Conservation (phyloP, 2,113 vertebrate species). For the Rhabdomys dilectus region DNA sequence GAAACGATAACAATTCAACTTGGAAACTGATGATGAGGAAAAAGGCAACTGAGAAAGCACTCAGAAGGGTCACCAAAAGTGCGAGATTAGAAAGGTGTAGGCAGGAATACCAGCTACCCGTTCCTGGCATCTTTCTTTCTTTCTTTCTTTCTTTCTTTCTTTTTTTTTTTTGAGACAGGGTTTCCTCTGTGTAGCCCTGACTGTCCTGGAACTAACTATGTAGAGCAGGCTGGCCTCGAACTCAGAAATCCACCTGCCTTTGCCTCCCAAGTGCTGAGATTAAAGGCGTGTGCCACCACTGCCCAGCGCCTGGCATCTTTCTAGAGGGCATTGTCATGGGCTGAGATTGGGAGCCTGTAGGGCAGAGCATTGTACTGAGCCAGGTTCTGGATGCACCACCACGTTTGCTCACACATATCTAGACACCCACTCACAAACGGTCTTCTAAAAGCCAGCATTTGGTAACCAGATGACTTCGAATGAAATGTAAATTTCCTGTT, state of each 20-base stretch:
- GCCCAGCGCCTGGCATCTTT: background rate
- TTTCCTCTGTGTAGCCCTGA: too few species aligned
- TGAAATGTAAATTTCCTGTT: background rate
- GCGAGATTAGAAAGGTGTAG: too few species aligned
- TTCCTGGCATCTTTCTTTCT: background rate
- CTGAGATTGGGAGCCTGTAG: background rate
- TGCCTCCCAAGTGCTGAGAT: too few species aligned
- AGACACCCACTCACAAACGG: background rate
- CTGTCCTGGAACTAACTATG: too few species aligned
- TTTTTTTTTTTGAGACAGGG: too few species aligned
- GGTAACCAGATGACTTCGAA: background rate
- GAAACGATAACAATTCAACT: background rate
- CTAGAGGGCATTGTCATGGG: background rate
- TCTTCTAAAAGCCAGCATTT: background rate
- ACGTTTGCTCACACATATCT: rapidly evolving
- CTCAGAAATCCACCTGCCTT: too few species aligned
- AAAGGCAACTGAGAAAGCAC: background rate
- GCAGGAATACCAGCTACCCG: background rate
- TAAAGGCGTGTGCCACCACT: too few species aligned
- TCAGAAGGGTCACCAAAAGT: background rate
- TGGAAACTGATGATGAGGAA: background rate
- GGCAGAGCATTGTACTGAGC: rapidly evolving
- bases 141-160: too few species aligned
- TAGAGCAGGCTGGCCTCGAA: too few species aligned
- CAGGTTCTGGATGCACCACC: background rate